Evolutionary conservation across 2,888 invertebrate species (phyloP).

Genomic region (Habrosyne pyritoides): DNA sequence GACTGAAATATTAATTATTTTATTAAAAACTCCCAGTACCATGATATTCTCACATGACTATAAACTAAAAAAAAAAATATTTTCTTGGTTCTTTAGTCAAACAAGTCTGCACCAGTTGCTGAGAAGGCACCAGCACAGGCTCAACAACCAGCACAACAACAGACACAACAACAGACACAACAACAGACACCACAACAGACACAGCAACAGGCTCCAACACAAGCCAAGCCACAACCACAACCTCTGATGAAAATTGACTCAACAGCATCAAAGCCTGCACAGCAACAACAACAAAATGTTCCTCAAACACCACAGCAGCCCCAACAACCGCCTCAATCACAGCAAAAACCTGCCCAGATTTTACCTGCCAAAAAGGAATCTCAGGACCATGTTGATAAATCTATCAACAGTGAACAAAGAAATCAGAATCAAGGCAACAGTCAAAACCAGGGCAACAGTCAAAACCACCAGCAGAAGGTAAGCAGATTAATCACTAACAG

Average conservation of each 20-base stretch:
- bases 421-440: constrained; percentile 40
- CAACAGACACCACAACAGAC: constrained; percentile 23
- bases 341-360: constrained; percentile 40
- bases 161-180: constrained; percentile 25
- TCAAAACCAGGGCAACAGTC: constrained; percentile 39
- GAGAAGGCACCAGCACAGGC: constrained; percentile 25
- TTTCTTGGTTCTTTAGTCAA: constrained; percentile 16
- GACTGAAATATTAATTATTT: too few species aligned
- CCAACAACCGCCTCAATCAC: constrained; percentile 27
- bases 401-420: constrained; percentile 49
- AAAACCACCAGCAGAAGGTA: constrained; percentile 53
- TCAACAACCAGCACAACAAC: constrained; percentile 25
- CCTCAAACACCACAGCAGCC: constrained; percentile 35
- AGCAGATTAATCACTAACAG: too few species aligned
- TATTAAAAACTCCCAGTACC: too few species aligned
- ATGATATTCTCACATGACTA: too few species aligned
- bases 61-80: too few species aligned
- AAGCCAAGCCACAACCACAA: constrained; percentile 23
- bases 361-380: constrained; percentile 43
- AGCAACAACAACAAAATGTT: constrained; percentile 31
- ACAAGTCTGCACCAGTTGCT: constrained; percentile 24
- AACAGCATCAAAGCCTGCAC: constrained; percentile 20
- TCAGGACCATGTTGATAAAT: constrained; percentile 63
- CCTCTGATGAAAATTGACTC: constrained; percentile 21
- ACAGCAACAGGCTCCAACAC: constrained; percentile 26